Evolutionary conservation across 2,113 vertebrate genomes (phyloP), one percentile per base, ranked within the genome.

Genomic region (Bucco capensis): DNA sequence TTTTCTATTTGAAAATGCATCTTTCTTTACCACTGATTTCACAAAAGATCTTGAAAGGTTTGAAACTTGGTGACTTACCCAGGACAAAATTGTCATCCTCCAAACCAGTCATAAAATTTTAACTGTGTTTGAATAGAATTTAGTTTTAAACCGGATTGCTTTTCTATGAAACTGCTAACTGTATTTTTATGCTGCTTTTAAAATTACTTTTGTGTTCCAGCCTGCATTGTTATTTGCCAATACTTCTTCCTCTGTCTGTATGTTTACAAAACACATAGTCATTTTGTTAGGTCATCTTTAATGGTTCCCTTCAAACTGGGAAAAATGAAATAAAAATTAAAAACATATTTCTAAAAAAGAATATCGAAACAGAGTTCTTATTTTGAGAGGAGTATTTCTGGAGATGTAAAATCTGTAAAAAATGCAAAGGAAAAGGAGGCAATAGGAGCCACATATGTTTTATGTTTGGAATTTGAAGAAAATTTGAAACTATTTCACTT

Each of bases 321-420:
- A 86, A 87, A 86, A 64, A 88, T 16, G 25, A 74, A 47, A 73
- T 47, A 64, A 83, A 93, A 92, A 95, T 92, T 67, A 37, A 92
- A 81, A 93, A 12, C 92, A 93, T 25, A 67, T 84, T 93, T 90
- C 38, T 22, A 19, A 66, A 80, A 61, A 77, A 38, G 57, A 56
- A 56, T 13, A n/a, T 24, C 10, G 33, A 75, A 88, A 17, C n/a
- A 64, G 18, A 79, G 25, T 24, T n/a, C 35, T 49, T 95, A 42
- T 93, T 88, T 73, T 75, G 79, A 86, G 30, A 70, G 13, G 10
- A 77, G 17, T 61, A 88, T 93, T 91, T 95, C 76, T 83, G 60
- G 72, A 94, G 85, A 71, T 53, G 12, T n/a, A 86, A 72, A 76
- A 90, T 88, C 79, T 90, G 47, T 81, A 75, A 91, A 81, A 38